Base-by-base conservation (phyloP, 2,888 invertebrate genomes). In the Platerodrilus igneus region DNA sequence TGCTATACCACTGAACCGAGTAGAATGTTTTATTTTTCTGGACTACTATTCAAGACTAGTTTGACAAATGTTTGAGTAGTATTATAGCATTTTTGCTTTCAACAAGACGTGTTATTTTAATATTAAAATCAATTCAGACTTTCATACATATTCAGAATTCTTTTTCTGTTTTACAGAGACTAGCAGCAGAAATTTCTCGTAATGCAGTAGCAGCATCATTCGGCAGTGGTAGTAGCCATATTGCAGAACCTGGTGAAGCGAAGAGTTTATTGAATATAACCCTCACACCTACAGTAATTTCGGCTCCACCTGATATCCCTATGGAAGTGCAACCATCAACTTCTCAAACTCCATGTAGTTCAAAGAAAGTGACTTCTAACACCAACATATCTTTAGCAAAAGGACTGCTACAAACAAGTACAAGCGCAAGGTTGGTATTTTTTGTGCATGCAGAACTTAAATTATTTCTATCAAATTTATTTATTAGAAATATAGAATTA, bases 181-280 rank as follows among this genome's bases (percentile, higher is more conserved):
- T 83, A 31, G 75, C 80, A 0, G 72, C 80, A 34, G 83, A 83
- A 65, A 79, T 82, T 67, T 78, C 81, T 2, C 75, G 81, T 38
- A 81, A 80, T 64, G 75, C 79, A 1, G 72, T 77, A 14, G 69
- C 76, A n/a, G 75, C 76, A 26, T 74, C 74, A 1, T 64, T 65
- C 15, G 58, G 57, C 5, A 47, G 51, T n/a, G 13, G 37, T 3
- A 44, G 48, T 31, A n/a, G n/a, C n/a, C 28, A 63, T 56, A 17
- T 45, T 53, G 28, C 48, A 37, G 31, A 50, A 25, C 41, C 49
- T 5, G 58, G 56, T 3, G 50, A 62, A 10, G 57, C 58, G 0
- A 63, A 64, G 30, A 60, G 56, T 45, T 47, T 62, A 38, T 63
- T 58, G 37, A 57, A 49, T 27, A 47, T 62, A 31, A 49, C 49